Base-by-base conservation (phyloP, 30 jellyfish, hydroid and myxozoan genomes). In the Aurelia aurita complex sp. Pacific region DNA sequence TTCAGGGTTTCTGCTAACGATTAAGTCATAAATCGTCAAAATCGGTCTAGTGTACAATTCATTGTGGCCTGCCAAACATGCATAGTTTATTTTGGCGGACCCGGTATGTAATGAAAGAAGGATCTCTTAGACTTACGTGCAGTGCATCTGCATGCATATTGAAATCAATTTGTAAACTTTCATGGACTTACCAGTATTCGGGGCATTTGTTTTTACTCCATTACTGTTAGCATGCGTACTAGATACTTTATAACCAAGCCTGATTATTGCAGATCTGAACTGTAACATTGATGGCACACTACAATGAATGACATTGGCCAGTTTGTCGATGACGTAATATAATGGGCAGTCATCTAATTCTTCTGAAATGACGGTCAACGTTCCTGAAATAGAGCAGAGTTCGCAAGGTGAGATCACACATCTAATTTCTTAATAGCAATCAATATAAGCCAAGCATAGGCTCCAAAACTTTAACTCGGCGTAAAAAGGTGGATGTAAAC, bases 121-220 rank as follows among this genome's bases (percentile, higher is more conserved):
- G 29, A 23, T 23, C 29, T 23, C 29, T 23, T 23, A 23, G 29
- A 23, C 29, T 23, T 23, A 23, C 29, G 29, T 23, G 29, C 29
- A 23, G 29, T 23, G 29, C 29, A 23, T 23, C 29, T 23, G 29
- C 29, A 23, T 23, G 29, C 29, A 23, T 23, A 23, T 23, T 23
- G 51, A 29, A 46, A 23, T 54, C 23, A n/a, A 53, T 15, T 19
- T 10, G 64, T 50, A 29, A 35, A 43, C 29, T 33, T 67, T 52
- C 17, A 40, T 40, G 9, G 52, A 40, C 88, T 5, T 76, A 93
- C 99, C 99, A 15, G 93, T 59, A 11, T 61, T 73, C 10, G 99
- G 97, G 33, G 99, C 99, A 90, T 85, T 77, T 7, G 99, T 95
- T 79, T 95, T 95, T 4, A 95, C 57, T 12, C 97, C 97, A 68